Percentiles rank a stretch among this genome's conserved stretches.
These are phyloP conservation scores for Amphipyra berbera DNA, from an alignment of 2,888 invertebrate genomes.

Conservation along the genomic window DNA sequence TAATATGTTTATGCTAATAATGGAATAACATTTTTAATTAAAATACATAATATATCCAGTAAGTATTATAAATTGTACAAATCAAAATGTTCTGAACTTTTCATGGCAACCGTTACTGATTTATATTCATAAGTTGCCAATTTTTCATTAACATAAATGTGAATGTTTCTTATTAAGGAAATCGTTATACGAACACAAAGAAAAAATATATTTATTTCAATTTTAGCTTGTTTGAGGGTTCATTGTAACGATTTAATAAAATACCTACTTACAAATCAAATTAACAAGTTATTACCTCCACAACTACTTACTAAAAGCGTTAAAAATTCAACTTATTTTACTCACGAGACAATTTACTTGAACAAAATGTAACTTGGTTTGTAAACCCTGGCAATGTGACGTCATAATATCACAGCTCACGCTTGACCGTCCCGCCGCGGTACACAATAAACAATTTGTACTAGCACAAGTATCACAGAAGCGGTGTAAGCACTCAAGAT, in stretches of 20 bases:
- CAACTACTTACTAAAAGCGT: no score
- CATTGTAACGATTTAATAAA: no score
- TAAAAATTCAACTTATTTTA: no score
- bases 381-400: neutral
- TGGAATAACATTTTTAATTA: neutral
- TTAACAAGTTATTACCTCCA: no score
- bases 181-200: neutral
- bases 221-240: no score
- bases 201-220: no score
- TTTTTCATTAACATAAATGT: neutral
- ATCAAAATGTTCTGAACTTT: neutral
- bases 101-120: neutral
- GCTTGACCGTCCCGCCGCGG: conserved; percentile 49
- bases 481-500: conserved; percentile 72
- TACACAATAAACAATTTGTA: conserved; percentile 55
- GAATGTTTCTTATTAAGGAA: neutral
- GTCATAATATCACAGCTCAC: conserved; percentile 7
- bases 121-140: conserved; percentile 1
- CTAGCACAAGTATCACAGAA: conserved; percentile 57
- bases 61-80: neutral
- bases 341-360: neutral
- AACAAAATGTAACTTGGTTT: neutral
- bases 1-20: no score
- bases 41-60: neutral
- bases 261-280: no score